phyloP scores from a whole-genome alignment of 2,113 vertebrate genomes.

The pig (Sus scrofa) region T2T-Sscrofa CM000817.6:154927501-154928000 shows the following conservation, averaged over 20 bases:
- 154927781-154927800: neutral
- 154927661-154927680: neutral
- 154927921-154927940: neutral
- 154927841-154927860: neutral
- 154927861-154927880: neutral
- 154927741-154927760: neutral
- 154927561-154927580: neutral
- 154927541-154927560: neutral
- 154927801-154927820: neutral
- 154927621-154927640: neutral
- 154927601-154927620: neutral
- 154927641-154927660: neutral
- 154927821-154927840: neutral
- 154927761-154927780: neutral
- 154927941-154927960: neutral
- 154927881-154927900: neutral
- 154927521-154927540: neutral
- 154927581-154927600: neutral
- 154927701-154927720: neutral
- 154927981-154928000: neutral
- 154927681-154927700: neutral
- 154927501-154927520: neutral
- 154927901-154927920: neutral
- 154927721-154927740: neutral
- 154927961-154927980: neutral